Evolutionary conservation across 2,797 vertebrate species (phyloP).

Genomic region (Brotula barbata): DNA sequence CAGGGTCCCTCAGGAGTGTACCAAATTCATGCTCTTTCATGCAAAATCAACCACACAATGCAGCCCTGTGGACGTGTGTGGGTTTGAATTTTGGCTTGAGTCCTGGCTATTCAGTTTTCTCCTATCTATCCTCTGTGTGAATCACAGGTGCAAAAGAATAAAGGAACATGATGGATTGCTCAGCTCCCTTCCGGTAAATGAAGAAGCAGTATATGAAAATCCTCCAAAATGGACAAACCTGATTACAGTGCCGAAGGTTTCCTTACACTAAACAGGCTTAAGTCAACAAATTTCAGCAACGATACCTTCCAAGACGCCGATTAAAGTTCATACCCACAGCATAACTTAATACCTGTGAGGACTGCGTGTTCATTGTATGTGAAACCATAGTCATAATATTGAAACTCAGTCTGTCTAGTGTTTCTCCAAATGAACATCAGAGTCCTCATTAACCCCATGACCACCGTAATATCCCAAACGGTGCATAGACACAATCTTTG

Average conservation of each 20-base stretch:
- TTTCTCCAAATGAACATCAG: no score
- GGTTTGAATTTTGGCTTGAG: conserved; percentile 36
- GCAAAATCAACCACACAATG: conserved; percentile 40
- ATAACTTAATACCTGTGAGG: no score
- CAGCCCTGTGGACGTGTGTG: conserved; percentile 39
- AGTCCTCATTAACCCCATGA: no score
- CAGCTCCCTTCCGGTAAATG: conserved; percentile 28
- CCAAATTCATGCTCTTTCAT: conserved; percentile 42
- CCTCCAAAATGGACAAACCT: conserved; percentile 23
- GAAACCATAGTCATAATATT: no score
- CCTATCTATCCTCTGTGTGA: conserved; percentile 44
- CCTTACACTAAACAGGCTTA: conserved; percentile 12
- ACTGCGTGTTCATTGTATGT: no score
- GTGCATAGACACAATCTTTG: no score
- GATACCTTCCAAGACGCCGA: no score
- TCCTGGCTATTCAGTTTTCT: conserved; percentile 33
- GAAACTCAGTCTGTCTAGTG: no score
- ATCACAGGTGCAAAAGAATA: conserved; percentile 45
- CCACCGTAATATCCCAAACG: no score
- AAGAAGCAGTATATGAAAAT: conserved; percentile 37
- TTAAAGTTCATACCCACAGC: no score
- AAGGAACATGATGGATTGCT: conserved; percentile 50
- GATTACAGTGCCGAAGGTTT: conserved; percentile 13
- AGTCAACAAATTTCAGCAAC: conserved; percentile 1
- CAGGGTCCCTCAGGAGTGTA: conserved; percentile 31